These are phyloP conservation scores for Odontamblyopus lacepedii DNA, from an alignment of 2,797 vertebrate species.

Conservation along the genomic window DNA sequence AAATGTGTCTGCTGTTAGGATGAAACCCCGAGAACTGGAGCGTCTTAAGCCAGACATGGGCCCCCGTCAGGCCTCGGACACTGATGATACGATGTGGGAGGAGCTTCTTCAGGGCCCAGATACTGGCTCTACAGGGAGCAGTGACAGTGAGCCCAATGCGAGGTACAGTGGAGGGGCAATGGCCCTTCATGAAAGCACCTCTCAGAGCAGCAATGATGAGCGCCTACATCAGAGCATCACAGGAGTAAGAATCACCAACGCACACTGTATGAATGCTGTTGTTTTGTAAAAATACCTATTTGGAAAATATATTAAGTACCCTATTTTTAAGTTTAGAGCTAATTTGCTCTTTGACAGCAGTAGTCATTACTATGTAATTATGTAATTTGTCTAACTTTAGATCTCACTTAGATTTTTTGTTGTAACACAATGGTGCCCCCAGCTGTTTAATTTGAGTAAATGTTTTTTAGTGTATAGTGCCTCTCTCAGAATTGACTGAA, in stretches of 20 bases:
- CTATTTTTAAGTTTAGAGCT: background rate
- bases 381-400: background rate
- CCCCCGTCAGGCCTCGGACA: conserved; percentile 89
- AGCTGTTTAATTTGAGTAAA: background rate
- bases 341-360: background rate
- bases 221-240: conserved; percentile 84
- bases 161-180: conserved; percentile 58
- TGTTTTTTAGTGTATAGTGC: background rate
- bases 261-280: background rate
- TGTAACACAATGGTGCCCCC: conserved; percentile 3
- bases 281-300: background rate
- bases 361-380: background rate
- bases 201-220: conserved; percentile 83
- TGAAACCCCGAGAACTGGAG: conserved; percentile 56
- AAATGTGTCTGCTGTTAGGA: conserved; percentile 22
- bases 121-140: conserved; percentile 87
- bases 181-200: conserved; percentile 59
- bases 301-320: background rate
- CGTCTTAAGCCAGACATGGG: conserved; percentile 78
- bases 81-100: conserved; percentile 95
- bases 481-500: no score
- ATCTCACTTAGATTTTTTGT: no score
- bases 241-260: conserved; percentile 52
- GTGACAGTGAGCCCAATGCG: conserved; percentile 87
- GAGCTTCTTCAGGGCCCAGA: conserved; percentile 93